Evolutionary conservation across 1,140 invertebrate genomes (phyloP), one percentile per base, ranked within the genome.

Genomic region (Calliphora vicina): DNA sequence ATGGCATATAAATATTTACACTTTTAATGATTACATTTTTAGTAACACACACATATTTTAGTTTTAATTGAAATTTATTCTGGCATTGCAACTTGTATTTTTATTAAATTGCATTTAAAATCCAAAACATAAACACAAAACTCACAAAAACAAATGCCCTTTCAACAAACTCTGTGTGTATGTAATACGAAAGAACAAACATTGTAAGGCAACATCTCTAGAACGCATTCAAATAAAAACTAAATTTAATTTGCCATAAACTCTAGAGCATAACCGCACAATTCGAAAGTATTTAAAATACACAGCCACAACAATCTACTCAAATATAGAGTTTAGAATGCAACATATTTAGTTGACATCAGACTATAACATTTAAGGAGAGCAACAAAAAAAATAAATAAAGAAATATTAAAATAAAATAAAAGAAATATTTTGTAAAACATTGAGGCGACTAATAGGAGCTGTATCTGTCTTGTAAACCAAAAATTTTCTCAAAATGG

Each of bases 191-290:
- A 35, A 35, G 35, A 35, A 35, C 6, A 5, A 35, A 35, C 35
- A 35, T 35, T 45, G 74, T 43, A 43, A 23, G 50, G 20, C 61
- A 78, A 78, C 74, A 78, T 78, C 74, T 43, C 74, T 43, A 78
- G 35, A 78, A 78, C 42, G 74, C 74, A 78, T 45, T 78, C 74
- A 43, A 78, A 78, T 78, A 78, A 78, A 78, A 78, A 78, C 74
- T 78, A 43, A 78, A 78, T 78, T 78, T 78, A 78, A 78, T 78
- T 43, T 78, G 74, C 74, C 74, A 78, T 43, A 78, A 43, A 78
- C 35, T 23, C 74, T 20, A 78, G 2, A 78, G 35, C 23, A 42
- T 78, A 78, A 78, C 74, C 74, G 20, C 61, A 78, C 42, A 25
- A 78, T 20, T 20, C 74, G 9, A 67, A 25, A 67, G 20, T 67